Evolutionary conservation across 2,113 vertebrate genomes (phyloP), one percentile per base, ranked within the genome.

Genomic region (Psettodes erumei): DNA sequence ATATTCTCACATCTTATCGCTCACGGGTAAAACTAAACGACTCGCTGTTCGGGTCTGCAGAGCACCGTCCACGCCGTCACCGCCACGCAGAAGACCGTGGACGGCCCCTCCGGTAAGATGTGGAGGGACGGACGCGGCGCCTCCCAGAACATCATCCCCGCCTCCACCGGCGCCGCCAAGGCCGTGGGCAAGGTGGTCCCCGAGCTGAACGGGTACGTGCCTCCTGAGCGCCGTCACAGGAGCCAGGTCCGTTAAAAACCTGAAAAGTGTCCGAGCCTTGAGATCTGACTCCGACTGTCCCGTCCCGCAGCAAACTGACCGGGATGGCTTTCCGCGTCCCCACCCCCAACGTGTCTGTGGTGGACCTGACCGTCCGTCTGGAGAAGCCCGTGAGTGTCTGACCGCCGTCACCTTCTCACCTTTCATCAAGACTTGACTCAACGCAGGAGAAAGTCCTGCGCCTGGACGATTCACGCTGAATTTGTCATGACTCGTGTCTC

Each of bases 311-410:
- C 67, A 99, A 99, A 84, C 93, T 98, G 71, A 99, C 98, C 4
- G 98, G 97, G 75, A 99, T 99, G 98, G 98, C 98, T 73, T 99
- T 99, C 96, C 95, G 97, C 67, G 98, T 99, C 11, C 98, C 98
- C 63, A 97, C 96, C 43, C 96, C 96, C 85, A 98, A 99, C 0
- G 98, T 99, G 62, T 99, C 97, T 0, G 98, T 99, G 3, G 97
- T 99, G 75, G 97, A 99, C 83, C 91, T 99, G 88, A 99, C 98
- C 1, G 96, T 96, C 85, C 96, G 97, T 45, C 93, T 99, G 93
- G 95, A 96, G 83, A 99, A 99, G 80, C 93, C 97, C 4, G 98
- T 99, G 79, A 90, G 96, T 19, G 27, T 42, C 58, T 42, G n/a
- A n/a, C n/a, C n/a, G n/a, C 3, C 16, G 11, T 37, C 0, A 35